Evolutionary conservation across 2,888 invertebrate genomes (phyloP), one percentile per base, ranked within the genome.

Genomic region (Cyclophora punctaria): DNA sequence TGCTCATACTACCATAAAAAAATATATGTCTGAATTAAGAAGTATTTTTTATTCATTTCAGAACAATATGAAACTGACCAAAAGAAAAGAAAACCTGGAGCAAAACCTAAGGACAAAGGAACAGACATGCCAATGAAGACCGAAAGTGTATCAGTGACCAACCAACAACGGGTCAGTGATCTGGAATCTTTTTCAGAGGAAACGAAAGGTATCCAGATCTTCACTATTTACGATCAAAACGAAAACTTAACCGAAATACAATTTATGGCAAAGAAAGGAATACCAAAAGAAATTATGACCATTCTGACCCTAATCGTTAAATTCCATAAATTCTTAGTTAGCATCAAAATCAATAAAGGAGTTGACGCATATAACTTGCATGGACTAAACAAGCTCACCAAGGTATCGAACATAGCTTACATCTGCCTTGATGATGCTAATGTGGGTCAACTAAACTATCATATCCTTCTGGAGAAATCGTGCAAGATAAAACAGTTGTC

Each of bases 341-440:
- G 60, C 0, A 53, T 81, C 0, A 59, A 63, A 0, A 72, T 83
- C 2, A 67, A 71, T 6, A 52, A 55, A 2, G 78, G 78, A 2
- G 46, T 79, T 0, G 50, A 67, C 34, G 52, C 51, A 7, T 61
- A 55, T 0, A 53, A 59, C 0, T 7, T 83, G 0, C 57, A 81
- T 44, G 82, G 81, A 58, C 60, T 84, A 3, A 52, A 58, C 7
- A 72, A 72, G 7, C 56, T 77, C 34, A 51, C 81, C 2, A 58
- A 64, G 0, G 5, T 44, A 0, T 74, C 74, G 0, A 49, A 67
- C 5, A 71, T 83, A 7, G 78, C 80, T 1, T 77, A 80, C 6
- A 5, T 83, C 3, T 71, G 67, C 48, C 59, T 83, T 2, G 83
- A 83, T 44, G 57, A 60, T 20, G 68, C 72, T 0, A 62, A 49